Base-by-base conservation (phyloP, 2,888 invertebrate species). In the Nematopogon swammerdamellus region DNA sequence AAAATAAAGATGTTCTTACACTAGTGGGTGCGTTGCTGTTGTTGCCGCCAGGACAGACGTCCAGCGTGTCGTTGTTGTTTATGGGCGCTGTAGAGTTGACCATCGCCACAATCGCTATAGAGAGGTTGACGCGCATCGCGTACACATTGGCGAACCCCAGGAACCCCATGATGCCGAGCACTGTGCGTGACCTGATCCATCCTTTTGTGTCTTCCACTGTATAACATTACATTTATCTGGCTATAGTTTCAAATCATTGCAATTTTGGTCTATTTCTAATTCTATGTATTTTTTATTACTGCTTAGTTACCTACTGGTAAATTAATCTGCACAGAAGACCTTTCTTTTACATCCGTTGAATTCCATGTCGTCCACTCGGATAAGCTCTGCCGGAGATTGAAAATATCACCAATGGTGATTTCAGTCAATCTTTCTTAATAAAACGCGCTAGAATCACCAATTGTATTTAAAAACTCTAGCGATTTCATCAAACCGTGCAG, bases 31-130 rank as follows among this genome's bases (percentile, higher is more conserved):
- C 70, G 57, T 64, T 72, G 52, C 82, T 82, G 51, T 60, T 69
- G 20, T 76, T 63, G 18, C 67, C 65, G n/a, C n/a, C n/a, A n/a
- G 82, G 82, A 59, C 89, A 88, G 6, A 84, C 81, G 66, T 89
- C 88, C 51, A 79, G 65, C 3, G 82, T 77, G 19, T 82, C 80
- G 47, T 67, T 82, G 61, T 83, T 84, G 18, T 80, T 69, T 19
- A 76, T 63, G 0, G 85, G 83, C 1, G 84, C 83, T 1, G 90
- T 87, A 49, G 85, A 82, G 65, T 92, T 92, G 43, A 92, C 91
- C 97, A 97, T 97, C 25, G 95, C 94, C 25, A 97, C 95, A 62
- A 97, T 93, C 36, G 96, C 95, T 18, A 97, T 92, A 1, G 95
- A 95, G 29, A 97, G 80, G 68, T 94, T 94, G 1, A 94, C 93